A percentile compares a stretch with the other conserved stretches of the same genome.
These are phyloP conservation scores for Drosophila quinaria DNA, from an alignment of 2,888 invertebrate species.

Conservation along the genomic window DNA sequence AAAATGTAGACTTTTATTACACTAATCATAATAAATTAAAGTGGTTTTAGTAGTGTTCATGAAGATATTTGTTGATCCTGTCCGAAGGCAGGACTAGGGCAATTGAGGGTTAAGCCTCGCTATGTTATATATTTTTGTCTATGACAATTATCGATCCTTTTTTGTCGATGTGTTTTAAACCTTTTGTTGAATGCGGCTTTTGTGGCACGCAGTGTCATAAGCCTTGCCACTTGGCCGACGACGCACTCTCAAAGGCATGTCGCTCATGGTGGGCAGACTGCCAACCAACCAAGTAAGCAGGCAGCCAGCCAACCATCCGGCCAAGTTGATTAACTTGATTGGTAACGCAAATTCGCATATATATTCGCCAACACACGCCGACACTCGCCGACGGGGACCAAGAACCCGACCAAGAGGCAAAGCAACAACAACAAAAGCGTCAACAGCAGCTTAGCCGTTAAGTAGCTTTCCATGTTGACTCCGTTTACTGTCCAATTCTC, in stretches of 20 bases:
- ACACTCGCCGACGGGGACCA: slow-evolving; percentile 33
- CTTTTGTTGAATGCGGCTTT: slow-evolving; percentile 20
- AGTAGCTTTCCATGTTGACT: slow-evolving; percentile 79
- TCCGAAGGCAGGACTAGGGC: too few relatives aligned
- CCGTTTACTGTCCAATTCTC: slow-evolving; percentile 62
- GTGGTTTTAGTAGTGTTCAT: too few relatives aligned
- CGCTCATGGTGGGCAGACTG: slow-evolving; percentile 69
- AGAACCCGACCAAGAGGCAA: slow-evolving; percentile 52
- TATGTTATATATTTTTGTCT: not conserved
- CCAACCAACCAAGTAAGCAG: slow-evolving; percentile 24
- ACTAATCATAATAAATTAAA: too few relatives aligned
- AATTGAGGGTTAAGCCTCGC: too few relatives aligned
- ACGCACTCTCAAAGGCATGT: slow-evolving; percentile 70
- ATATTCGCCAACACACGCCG: slow-evolving; percentile 73
- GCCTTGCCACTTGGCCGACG: slow-evolving; percentile 50
- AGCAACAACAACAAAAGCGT: slow-evolving; percentile 27
- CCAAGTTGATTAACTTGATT: slow-evolving; percentile 82
- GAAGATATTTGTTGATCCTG: too few relatives aligned
- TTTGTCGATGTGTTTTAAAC: slow-evolving; percentile 33
- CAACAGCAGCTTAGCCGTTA: slow-evolving; percentile 61
- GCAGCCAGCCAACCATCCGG: slow-evolving; percentile 66
- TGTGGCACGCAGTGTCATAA: slow-evolving; percentile 60
- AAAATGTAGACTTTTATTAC: too few relatives aligned
- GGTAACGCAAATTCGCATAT: slow-evolving; percentile 74
- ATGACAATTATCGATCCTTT: not conserved